phyloP scores from a whole-genome alignment of 2,888 invertebrate species.

The Spicauda simplicius region DNA sequence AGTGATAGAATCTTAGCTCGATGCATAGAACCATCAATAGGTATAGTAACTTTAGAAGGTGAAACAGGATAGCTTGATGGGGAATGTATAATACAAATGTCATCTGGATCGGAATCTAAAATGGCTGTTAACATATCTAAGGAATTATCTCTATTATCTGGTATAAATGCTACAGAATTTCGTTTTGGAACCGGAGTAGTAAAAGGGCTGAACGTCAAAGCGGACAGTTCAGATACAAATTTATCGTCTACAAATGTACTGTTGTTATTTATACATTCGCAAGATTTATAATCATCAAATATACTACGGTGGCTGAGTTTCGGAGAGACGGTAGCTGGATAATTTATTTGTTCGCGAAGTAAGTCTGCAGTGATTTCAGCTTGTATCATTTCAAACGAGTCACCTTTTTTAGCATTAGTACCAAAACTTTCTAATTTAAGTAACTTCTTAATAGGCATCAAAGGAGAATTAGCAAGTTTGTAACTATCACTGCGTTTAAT shows the following conservation, averaged over 20 bases:
- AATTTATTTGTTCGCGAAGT: constrained; percentile 88
- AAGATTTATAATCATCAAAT: constrained; percentile 63
- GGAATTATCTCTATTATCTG: constrained; percentile 69
- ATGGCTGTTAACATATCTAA: constrained; percentile 76
- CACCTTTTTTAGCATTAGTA: constrained; percentile 72
- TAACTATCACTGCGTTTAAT: constrained; percentile 94
- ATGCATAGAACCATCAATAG: constrained; percentile 85
- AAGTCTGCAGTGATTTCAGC: constrained; percentile 86
- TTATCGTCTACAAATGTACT: constrained; percentile 58
- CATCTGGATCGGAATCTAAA: constrained; percentile 78
- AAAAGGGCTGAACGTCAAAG: constrained; percentile 75
- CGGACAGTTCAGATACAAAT: constrained; percentile 72
- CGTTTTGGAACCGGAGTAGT: constrained; percentile 73
- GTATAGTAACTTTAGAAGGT: constrained; percentile 86
- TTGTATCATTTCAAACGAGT: constrained; percentile 84
- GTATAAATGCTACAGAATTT: constrained; percentile 70
- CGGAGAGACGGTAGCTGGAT: constrained; percentile 87
- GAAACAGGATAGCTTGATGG: constrained; percentile 78
- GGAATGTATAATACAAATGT: constrained; percentile 69
- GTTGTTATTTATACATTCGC: constrained; percentile 62
- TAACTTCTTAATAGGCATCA: constrained; percentile 87
- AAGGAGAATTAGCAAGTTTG: constrained; percentile 90
- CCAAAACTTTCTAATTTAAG: constrained; percentile 80
- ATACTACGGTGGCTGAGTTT: constrained; percentile 71
- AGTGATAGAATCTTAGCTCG: constrained; percentile 87